phyloP scores from a whole-genome alignment of 2,888 invertebrate species.

The Neoascia interrupta region DNA sequence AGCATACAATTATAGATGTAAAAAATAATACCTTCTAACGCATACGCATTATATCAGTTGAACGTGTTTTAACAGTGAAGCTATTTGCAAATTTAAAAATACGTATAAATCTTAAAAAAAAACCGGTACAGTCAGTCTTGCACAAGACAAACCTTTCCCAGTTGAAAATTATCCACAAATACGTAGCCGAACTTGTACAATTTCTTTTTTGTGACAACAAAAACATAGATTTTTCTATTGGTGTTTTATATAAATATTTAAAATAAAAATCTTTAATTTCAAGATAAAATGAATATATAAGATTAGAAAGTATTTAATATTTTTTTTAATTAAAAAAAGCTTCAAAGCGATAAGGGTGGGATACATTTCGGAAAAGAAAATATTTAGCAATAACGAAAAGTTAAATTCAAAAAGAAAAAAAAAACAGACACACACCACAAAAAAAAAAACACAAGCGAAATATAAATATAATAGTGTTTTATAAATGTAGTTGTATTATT shows the following conservation, averaged over 20 bases:
- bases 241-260: conserved; percentile 51
- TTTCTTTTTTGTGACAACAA: conserved; percentile 44
- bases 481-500: conserved; percentile 70
- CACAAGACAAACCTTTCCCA: conserved; percentile 30
- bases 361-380: conserved; percentile 45
- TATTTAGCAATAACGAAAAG: conserved; percentile 58
- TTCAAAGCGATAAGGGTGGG: conserved; percentile 36
- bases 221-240: conserved; percentile 55
- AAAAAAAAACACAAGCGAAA: conserved; percentile 36
- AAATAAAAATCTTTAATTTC: conserved; percentile 29
- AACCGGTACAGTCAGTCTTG: background rate
- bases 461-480: conserved; percentile 67
- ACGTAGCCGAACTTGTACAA: conserved; percentile 62
- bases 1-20: conserved; percentile 62
- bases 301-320: conserved; percentile 37
- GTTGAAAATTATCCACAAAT: conserved; percentile 57
- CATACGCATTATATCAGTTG: conserved; percentile 65
- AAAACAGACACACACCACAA: conserved; percentile 25
- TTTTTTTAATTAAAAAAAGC: conserved; percentile 39
- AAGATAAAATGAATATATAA: conserved; percentile 25
- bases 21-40: conserved; percentile 61
- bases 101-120: conserved; percentile 56
- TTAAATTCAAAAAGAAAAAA: conserved; percentile 19
- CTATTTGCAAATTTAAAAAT: conserved; percentile 64
- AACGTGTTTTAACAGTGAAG: conserved; percentile 58